These are phyloP conservation scores for Carapus acus DNA, from an alignment of 2,797 vertebrate genomes.

Conservation along the genomic window DNA sequence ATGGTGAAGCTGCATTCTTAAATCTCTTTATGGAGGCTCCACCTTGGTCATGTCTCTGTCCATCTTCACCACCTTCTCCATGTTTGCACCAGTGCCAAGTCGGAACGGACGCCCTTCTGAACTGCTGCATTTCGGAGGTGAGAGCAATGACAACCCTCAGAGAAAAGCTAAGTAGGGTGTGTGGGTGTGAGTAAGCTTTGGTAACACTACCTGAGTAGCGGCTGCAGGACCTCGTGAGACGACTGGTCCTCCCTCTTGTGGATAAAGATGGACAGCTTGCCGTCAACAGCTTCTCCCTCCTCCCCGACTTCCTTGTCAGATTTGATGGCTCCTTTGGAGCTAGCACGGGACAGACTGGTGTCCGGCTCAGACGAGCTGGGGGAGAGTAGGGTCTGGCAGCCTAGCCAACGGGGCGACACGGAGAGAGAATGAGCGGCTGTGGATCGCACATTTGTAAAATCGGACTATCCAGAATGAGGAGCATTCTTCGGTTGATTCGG, in stretches of 20 bases:
- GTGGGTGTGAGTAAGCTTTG: background rate
- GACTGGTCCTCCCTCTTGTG: conserved; percentile 98
- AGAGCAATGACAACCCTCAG: conserved; percentile 17
- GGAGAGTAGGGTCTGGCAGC: conserved; percentile 96
- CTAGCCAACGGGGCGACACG: conserved; percentile 55
- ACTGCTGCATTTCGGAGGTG: conserved; percentile 75
- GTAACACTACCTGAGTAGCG: conserved; percentile 84
- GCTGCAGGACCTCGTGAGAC: conserved; percentile 96
- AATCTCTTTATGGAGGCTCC: conserved; percentile 11
- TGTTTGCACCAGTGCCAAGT: conserved; percentile 95
- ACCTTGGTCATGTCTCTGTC: conserved; percentile 99
- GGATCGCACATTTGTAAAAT: background rate
- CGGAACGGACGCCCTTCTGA: conserved; percentile 97
- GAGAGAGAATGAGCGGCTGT: background rate
- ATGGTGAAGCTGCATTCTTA: background rate
- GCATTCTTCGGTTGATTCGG: too few species aligned
- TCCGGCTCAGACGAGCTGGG: conserved; percentile 95
- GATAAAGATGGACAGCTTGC: conserved; percentile 97
- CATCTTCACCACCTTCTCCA: conserved; percentile 99
- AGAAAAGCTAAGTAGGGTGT: too few species aligned
- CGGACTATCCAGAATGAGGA: background rate
- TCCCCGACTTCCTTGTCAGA: conserved; percentile 88
- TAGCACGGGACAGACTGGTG: conserved; percentile 80
- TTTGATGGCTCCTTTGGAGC: conserved; percentile 90
- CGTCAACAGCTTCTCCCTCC: conserved; percentile 94